A percentile compares a stretch with the other conserved stretches of the same genome.
These are phyloP conservation scores for Leptobrachium ailaonicum DNA, from an alignment of 2,113 vertebrate genomes.

Conservation along the genomic window DNA sequence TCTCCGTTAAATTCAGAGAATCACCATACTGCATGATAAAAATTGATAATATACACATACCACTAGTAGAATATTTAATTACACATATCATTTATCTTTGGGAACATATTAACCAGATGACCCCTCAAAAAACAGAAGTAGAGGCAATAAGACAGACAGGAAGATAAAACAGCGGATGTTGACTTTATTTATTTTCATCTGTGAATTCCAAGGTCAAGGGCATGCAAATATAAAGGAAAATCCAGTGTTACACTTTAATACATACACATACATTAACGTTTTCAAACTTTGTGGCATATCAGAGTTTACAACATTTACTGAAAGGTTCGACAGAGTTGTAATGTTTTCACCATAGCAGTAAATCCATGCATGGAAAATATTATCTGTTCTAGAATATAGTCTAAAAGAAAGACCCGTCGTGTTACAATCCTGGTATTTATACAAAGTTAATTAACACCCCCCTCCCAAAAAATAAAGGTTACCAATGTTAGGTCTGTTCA, in stretches of 20 bases:
- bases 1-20: no score
- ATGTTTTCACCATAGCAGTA: conserved; percentile 1
- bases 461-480: neutral
- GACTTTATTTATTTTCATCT: conserved; percentile 44
- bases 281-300: conserved; percentile 1
- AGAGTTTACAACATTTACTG: conserved; percentile 10
- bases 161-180: neutral
- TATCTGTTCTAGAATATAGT: neutral
- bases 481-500: neutral
- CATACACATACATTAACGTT: conserved; percentile 24
- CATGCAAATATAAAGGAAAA: conserved; percentile 56
- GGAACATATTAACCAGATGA: no score
- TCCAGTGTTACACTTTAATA: conserved; percentile 53
- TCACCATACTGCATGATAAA: no score
- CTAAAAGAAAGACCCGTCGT: neutral
- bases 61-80: no score
- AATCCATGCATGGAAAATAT: conserved; percentile 33
- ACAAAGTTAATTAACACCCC: neutral
- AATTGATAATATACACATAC: no score
- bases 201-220: conserved; percentile 51
- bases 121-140: neutral
- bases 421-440: neutral
- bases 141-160: neutral
- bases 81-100: no score
- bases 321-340: neutral